phyloP scores from a whole-genome alignment of 2,888 invertebrate species.

The Notodonta dromedarius region DNA sequence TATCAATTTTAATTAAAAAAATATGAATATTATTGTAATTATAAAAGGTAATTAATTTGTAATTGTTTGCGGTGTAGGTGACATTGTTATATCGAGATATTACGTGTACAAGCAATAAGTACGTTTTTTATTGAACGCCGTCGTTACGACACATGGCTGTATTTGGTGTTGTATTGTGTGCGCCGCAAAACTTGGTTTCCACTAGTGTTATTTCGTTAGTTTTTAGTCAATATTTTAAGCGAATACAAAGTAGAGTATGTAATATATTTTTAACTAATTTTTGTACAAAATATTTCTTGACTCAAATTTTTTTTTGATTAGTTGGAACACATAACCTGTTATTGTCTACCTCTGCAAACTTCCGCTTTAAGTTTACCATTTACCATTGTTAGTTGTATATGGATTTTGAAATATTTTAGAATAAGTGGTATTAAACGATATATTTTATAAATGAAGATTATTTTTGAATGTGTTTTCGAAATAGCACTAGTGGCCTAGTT shows the following conservation, averaged over 20 bases:
- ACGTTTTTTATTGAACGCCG: constrained; percentile 75
- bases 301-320: too few species aligned
- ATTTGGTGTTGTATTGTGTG: constrained; percentile 77
- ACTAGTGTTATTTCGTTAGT: constrained; percentile 59
- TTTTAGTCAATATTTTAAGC: constrained; percentile 37
- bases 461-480: constrained; percentile 13
- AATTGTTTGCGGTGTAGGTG: constrained; percentile 77
- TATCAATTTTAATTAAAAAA: constrained; percentile 44
- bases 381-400: too few species aligned
- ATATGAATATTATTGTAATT: constrained; percentile 53
- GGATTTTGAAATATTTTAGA: too few species aligned
- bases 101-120: constrained; percentile 84
- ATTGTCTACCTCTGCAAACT: too few species aligned
- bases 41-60: constrained; percentile 48
- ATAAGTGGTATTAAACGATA: too few species aligned
- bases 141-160: constrained; percentile 68
- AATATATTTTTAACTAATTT: too few species aligned
- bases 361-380: too few species aligned
- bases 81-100: constrained; percentile 61
- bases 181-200: constrained; percentile 62
- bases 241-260: constrained; percentile 4
- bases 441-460: too few species aligned
- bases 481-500: constrained; percentile 73
- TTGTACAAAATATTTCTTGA: too few species aligned
- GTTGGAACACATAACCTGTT: too few species aligned